These are phyloP conservation scores for Phataginus tricuspis DNA, from an alignment of 2,797 vertebrate genomes.

Conservation along the genomic window DNA sequence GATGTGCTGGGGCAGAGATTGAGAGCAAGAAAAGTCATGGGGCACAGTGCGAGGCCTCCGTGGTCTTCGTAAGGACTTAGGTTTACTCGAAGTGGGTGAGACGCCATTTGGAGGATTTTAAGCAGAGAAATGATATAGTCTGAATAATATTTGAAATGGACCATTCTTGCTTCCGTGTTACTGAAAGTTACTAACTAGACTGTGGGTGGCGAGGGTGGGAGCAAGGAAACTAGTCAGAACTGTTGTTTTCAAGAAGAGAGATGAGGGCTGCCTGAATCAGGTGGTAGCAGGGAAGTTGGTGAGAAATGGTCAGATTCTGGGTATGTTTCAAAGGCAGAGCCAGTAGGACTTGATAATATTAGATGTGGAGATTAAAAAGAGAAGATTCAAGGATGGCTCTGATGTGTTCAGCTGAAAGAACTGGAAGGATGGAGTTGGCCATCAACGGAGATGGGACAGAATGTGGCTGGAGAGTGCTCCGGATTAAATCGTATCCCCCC, in stretches of 20 bases:
- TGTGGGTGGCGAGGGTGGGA: neutral
- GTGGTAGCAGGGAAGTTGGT: neutral
- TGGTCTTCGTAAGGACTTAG: neutral
- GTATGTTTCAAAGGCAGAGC: neutral
- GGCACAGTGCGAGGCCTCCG: too few species aligned
- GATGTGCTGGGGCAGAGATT: rapidly evolving
- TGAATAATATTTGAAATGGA: neutral
- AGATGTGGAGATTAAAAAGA: neutral
- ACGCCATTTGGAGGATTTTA: neutral
- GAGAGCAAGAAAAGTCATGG: rapidly evolving
- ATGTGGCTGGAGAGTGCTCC: neutral
- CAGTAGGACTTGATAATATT: neutral
- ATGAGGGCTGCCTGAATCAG: neutral
- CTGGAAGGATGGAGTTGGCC: neutral
- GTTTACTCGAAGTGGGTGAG: neutral
- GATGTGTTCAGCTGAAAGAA: neutral
- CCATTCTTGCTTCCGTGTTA: neutral
- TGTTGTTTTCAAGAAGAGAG: neutral
- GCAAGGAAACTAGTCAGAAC: neutral
- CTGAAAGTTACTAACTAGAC: neutral
- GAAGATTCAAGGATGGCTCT: neutral
- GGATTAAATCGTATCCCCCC: neutral
- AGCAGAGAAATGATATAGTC: neutral
- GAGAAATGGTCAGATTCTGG: neutral
- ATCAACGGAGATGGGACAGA: neutral